phyloP scores from a whole-genome alignment of 2,888 invertebrate species.

The Doris montereyensis region DNA sequence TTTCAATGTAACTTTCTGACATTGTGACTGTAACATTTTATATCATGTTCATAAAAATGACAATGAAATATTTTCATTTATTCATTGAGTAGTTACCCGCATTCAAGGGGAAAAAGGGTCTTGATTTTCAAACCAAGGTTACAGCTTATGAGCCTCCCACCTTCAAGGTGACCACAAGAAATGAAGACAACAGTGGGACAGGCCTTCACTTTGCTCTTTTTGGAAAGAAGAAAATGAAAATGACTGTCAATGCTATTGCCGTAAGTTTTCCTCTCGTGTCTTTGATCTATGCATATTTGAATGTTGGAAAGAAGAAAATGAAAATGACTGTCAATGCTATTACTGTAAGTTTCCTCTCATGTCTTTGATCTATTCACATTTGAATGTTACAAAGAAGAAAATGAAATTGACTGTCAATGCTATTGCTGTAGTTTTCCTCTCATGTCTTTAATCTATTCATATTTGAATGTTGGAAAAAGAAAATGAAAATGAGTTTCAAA shows the following conservation, averaged over 20 bases:
- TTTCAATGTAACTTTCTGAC: no score
- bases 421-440: neutral
- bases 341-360: neutral
- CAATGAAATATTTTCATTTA: no score
- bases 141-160: no score
- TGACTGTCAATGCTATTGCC: neutral
- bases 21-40: no score
- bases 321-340: neutral
- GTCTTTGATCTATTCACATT: no score
- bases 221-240: neutral
- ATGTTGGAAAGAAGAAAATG: neutral
- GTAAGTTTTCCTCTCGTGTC: conserved; percentile 6
- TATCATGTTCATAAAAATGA: no score
- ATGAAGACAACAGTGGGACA: neutral
- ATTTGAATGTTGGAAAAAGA: neutral
- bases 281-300: no score
- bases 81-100: no score
- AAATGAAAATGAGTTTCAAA: neutral
- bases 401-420: neutral
- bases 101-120: no score
- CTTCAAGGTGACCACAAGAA: no score
- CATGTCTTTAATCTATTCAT: no score
- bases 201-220: neutral
- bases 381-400: neutral
- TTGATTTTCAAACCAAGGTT: no score